A percentile compares a stretch with the other conserved stretches of the same genome.
phyloP scores from a whole-genome alignment of 2,113 vertebrate genomes.

The Loxodonta africana region DNA sequence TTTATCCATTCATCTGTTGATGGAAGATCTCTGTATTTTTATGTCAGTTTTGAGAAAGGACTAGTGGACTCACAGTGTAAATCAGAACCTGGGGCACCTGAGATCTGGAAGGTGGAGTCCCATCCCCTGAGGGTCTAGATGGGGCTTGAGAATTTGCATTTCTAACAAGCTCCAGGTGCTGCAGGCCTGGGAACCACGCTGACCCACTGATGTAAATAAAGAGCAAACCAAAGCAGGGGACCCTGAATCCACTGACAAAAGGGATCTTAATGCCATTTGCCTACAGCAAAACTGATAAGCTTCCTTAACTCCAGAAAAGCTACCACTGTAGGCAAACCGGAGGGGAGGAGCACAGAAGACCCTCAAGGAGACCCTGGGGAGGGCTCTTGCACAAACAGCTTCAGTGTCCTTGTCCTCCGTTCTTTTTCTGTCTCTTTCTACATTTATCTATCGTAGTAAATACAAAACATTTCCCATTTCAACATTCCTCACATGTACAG shows the following conservation, averaged over 20 bases:
- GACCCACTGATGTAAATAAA: neutral
- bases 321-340: neutral
- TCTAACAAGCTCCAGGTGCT: neutral
- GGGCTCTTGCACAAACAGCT: neutral
- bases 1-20: too few relatives aligned
- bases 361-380: neutral
- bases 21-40: too few relatives aligned
- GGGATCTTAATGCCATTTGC: neutral
- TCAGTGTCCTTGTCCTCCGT: neutral
- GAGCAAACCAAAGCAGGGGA: neutral
- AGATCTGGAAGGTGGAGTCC: neutral
- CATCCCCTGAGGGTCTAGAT: neutral
- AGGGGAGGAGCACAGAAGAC: neutral
- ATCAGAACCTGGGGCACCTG: neutral
- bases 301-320: neutral
- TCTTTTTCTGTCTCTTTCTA: neutral
- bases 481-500: too few relatives aligned
- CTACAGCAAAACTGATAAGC: neutral
- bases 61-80: rapidly evolving
- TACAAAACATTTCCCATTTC: too few relatives aligned
- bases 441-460: neutral
- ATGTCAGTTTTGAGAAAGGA: too few relatives aligned
- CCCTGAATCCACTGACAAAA: too few relatives aligned
- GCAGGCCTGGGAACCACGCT: neutral
- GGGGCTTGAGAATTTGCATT: neutral